These are phyloP conservation scores for Coreoperca whiteheadi DNA, from an alignment of 2,113 vertebrate species.

Conservation along the genomic window DNA sequence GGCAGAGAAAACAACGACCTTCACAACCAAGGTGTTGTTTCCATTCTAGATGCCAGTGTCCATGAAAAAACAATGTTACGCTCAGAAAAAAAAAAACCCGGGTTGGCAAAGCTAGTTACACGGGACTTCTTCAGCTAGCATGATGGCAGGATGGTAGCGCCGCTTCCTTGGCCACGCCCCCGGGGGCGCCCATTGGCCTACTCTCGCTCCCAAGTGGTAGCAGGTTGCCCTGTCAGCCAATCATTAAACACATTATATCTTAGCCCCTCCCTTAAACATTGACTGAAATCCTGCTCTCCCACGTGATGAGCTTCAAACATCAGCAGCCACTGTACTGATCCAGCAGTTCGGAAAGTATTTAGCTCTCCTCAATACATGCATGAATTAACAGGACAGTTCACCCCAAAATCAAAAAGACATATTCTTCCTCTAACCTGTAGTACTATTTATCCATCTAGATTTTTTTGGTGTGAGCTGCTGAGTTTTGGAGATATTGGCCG, in stretches of 20 bases:
- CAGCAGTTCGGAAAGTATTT: neutral
- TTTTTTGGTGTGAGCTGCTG: too few relatives aligned
- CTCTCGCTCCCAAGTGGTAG: slow-evolving; percentile 33
- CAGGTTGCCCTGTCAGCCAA: slow-evolving; percentile 31
- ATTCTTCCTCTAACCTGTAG: too few relatives aligned
- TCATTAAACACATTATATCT: slow-evolving; percentile 9
- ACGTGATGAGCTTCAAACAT: slow-evolving; percentile 16
- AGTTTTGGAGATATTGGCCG: too few relatives aligned
- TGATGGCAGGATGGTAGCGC: slow-evolving; percentile 50
- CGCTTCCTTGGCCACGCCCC: slow-evolving; percentile 50
- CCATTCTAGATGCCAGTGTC: slow-evolving; percentile 47
- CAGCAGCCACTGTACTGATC: neutral
- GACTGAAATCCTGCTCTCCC: neutral
- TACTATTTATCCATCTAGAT: too few relatives aligned
- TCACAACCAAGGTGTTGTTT: slow-evolving; percentile 37
- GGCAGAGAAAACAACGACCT: slow-evolving; percentile 14
- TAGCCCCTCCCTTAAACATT: slow-evolving; percentile 13
- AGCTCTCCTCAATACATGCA: neutral
- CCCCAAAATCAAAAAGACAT: too few relatives aligned
- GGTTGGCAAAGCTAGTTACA: slow-evolving; percentile 54
- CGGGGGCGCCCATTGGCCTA: slow-evolving; percentile 49
- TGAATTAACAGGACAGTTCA: too few relatives aligned
- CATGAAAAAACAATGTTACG: neutral
- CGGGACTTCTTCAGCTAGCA: slow-evolving; percentile 61
- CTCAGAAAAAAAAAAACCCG: neutral